A percentile compares a stretch with the other conserved stretches of the same genome.
Conservation (phyloP, 2,888 invertebrate genomes). For the Tetrapedia diversipes region DNA sequence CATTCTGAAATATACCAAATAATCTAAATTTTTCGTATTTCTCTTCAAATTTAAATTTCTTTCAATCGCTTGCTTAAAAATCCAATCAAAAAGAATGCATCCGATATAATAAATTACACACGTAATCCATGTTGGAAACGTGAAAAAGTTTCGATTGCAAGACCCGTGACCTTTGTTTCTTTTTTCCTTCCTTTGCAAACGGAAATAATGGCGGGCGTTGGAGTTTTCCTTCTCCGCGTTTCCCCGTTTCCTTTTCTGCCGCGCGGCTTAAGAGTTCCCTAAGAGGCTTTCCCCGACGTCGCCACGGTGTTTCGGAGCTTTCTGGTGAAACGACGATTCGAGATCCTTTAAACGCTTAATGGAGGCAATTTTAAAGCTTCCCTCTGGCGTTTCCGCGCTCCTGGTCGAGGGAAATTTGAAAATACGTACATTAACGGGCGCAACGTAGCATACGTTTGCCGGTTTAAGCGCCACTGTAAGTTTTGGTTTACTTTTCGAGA, state of each 20-base stretch:
- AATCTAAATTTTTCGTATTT: too few relatives aligned
- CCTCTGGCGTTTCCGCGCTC: background rate
- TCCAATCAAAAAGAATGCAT: too few relatives aligned
- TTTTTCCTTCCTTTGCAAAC: too few relatives aligned
- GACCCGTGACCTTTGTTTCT: background rate
- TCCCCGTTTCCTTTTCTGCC: background rate
- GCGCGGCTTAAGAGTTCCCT: conserved; percentile 25
- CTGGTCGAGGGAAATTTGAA: background rate
- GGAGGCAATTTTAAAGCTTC: conserved; percentile 12
- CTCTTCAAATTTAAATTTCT: too few relatives aligned
- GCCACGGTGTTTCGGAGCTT: conserved; percentile 16
- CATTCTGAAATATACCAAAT: too few relatives aligned
- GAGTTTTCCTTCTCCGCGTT: background rate
- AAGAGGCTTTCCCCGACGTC: conserved; percentile 40
- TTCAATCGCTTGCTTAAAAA: too few relatives aligned
- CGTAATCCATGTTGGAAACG: background rate
- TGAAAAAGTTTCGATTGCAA: conserved; percentile 18
- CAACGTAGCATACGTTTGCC: too few relatives aligned
- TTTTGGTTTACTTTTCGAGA: too few relatives aligned
- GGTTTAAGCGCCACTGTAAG: too few relatives aligned
- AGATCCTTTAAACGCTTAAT: conserved; percentile 30
- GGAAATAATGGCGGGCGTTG: background rate
- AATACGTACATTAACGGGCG: too few relatives aligned
- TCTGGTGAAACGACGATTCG: conserved; percentile 11
- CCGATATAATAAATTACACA: too few relatives aligned